Conservation (phyloP, 1,140 invertebrate genomes). For the Heliconius congener region DNA sequence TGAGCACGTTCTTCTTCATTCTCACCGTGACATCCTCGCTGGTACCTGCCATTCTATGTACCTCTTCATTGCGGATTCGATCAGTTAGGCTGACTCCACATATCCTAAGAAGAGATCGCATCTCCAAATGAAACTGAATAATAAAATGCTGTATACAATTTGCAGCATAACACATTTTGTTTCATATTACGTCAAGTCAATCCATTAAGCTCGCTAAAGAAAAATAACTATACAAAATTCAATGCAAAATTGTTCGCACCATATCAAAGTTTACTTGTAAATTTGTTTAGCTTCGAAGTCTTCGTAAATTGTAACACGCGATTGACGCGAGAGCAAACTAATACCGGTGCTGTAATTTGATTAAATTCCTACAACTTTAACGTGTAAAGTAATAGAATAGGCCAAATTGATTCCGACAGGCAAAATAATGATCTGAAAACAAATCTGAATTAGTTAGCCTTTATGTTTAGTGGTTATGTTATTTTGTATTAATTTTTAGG, state of each 20-base stretch:
- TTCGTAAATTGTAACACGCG: constrained; percentile 42
- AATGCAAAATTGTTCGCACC: constrained; percentile 20
- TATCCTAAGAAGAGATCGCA: too few species aligned
- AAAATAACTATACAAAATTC: not conserved
- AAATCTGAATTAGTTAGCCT: constrained; percentile 42
- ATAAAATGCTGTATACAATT: not conserved
- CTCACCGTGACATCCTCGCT: too few species aligned
- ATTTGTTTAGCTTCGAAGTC: constrained; percentile 30
- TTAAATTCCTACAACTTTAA: constrained; percentile 53
- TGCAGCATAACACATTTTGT: not conserved
- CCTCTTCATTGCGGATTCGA: too few species aligned
- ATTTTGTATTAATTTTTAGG: not conserved
- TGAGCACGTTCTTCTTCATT: too few species aligned
- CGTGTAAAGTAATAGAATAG: constrained; percentile 47
- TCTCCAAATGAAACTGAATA: too few species aligned
- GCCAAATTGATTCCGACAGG: constrained; percentile 45
- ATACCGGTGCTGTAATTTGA: constrained; percentile 50
- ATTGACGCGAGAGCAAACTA: constrained; percentile 50
- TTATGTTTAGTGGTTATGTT: constrained; percentile 16
- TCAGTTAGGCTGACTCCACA: too few species aligned
- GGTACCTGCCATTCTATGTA: too few species aligned
- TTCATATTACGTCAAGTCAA: not conserved
- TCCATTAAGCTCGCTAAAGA: constrained; percentile 12
- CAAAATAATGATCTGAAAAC: constrained; percentile 45
- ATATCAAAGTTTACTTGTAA: constrained; percentile 31